Evolutionary conservation across 2,888 invertebrate genomes (phyloP).

Genomic region (Tenthredo scrophulariae): DNA sequence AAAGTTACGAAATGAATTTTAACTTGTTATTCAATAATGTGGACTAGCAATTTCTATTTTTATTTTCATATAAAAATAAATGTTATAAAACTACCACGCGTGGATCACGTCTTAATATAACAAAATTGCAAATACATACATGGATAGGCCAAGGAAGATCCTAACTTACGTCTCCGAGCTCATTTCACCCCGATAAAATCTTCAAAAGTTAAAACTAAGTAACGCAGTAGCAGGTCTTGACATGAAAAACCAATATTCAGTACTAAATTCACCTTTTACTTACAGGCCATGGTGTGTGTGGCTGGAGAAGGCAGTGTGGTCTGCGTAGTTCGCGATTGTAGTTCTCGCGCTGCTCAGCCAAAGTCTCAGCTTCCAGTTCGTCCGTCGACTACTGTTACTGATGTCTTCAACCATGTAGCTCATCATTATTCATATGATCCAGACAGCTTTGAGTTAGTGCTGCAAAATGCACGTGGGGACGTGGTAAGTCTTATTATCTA

Average conservation of each 20-base stretch:
- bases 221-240: neutral
- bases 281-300: constrained; percentile 79
- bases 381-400: constrained; percentile 77
- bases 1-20: neutral
- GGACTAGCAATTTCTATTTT: constrained; percentile 39
- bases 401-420: constrained; percentile 79
- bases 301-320: constrained; percentile 75
- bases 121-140: constrained; percentile 2
- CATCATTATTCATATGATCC: constrained; percentile 78
- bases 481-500: constrained; percentile 43
- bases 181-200: neutral
- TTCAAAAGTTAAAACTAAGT: neutral
- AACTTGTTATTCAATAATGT: neutral
- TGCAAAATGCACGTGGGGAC: constrained; percentile 64
- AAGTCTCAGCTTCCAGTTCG: constrained; percentile 71
- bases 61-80: constrained; percentile 47
- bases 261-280: constrained; percentile 54
- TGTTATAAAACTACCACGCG: constrained; percentile 24
- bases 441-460: constrained; percentile 77
- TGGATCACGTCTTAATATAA: constrained; percentile 43
- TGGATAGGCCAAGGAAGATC: neutral
- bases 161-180: neutral
- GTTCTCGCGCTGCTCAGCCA: constrained; percentile 60
- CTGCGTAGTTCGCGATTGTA: constrained; percentile 78
- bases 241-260: neutral